Evolutionary conservation across 2,888 invertebrate species (phyloP).

Genomic region (Asteroscopus sphinx): DNA sequence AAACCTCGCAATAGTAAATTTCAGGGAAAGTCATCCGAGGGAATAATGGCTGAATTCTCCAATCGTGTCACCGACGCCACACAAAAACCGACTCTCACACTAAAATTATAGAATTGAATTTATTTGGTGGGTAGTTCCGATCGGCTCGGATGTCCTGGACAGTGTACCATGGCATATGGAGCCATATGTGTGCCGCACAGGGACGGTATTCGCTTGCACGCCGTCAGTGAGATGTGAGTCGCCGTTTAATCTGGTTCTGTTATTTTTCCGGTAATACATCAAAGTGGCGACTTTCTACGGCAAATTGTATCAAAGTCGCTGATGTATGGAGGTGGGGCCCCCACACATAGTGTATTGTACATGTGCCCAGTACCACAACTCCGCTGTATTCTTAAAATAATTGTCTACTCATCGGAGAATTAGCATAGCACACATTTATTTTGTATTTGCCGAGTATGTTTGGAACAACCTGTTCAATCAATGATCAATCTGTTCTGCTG

Average conservation of each 20-base stretch:
- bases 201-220: slow-evolving; percentile 36
- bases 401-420: no score
- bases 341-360: neutral
- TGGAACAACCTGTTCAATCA: no score
- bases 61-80: slow-evolving; percentile 54
- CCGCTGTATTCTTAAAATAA: no score
- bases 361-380: neutral
- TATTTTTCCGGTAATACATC: slow-evolving; percentile 85
- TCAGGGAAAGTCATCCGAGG: slow-evolving; percentile 77
- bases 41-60: slow-evolving; percentile 77
- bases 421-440: no score
- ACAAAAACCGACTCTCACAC: slow-evolving; percentile 35
- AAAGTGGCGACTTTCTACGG: slow-evolving; percentile 79
- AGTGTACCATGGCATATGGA: slow-evolving; percentile 35
- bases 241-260: slow-evolving; percentile 78
- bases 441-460: no score
- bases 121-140: neutral
- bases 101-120: slow-evolving; percentile 36
- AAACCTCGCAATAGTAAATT: slow-evolving; percentile 78
- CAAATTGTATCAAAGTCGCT: slow-evolving; percentile 84
- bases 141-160: slow-evolving; percentile 5
- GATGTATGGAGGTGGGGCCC: slow-evolving; percentile 68
- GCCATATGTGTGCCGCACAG: slow-evolving; percentile 41
- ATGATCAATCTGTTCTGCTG: no score
- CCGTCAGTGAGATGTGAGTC: slow-evolving; percentile 60